Conservation (phyloP, 2,888 invertebrate species). For the Coenonympha glycerion region DNA sequence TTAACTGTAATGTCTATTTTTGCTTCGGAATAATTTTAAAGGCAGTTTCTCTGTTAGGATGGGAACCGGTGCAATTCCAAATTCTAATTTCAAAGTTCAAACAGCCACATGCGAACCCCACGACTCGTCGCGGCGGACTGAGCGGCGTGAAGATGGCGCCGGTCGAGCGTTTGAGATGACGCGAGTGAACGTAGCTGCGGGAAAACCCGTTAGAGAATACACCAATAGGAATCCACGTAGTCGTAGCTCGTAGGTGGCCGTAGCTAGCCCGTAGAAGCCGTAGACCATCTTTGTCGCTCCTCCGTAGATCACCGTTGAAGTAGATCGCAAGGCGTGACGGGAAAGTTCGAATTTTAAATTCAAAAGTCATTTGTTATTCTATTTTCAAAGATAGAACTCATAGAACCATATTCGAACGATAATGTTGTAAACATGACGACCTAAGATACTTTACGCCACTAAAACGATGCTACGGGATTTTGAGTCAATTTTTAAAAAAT, state of each 20-base stretch:
- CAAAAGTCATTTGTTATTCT: background rate
- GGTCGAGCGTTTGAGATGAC: constrained; percentile 45
- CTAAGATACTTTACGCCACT: no score
- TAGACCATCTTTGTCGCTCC: background rate
- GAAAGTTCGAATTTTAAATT: constrained; percentile 18
- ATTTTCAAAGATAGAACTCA: no score
- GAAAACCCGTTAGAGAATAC: constrained; percentile 42
- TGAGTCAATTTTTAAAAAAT: no score
- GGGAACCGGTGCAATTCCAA: constrained; percentile 44
- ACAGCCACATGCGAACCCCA: constrained; percentile 39
- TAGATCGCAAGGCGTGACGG: no score
- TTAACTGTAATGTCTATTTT: constrained; percentile 1
- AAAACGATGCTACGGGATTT: no score
- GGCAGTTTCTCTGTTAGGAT: constrained; percentile 38
- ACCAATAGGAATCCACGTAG: constrained; percentile 48
- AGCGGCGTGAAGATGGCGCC: constrained; percentile 61
- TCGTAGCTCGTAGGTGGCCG: no score
- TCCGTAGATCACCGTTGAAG: no score
- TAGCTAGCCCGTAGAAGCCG: constrained; percentile 39
- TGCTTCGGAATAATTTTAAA: constrained; percentile 19
- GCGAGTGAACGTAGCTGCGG: constrained; percentile 57
- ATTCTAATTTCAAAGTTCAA: constrained; percentile 33
- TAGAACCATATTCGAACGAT: no score
- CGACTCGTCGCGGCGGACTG: constrained; percentile 69
- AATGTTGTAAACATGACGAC: no score